These are phyloP conservation scores for Mesorhabditis sp. DNA, from an alignment of 2,888 invertebrate species.

Conservation along the genomic window DNA sequence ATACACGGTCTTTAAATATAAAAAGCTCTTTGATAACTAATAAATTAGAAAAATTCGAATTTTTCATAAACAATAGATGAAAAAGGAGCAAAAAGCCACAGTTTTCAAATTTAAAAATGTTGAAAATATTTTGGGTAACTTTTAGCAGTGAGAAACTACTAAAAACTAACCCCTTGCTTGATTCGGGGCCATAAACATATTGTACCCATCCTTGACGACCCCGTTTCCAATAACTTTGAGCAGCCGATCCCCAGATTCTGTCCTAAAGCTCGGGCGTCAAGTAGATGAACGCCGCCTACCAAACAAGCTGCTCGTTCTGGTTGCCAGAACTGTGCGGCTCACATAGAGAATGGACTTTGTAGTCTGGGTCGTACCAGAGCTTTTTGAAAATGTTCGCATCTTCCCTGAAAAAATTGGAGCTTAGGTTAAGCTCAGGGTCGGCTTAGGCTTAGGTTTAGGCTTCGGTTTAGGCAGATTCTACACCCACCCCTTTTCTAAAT, in stretches of 20 bases:
- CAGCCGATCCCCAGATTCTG: slow-evolving; percentile 53
- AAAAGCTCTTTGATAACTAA: too few species aligned
- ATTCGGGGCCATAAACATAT: slow-evolving; percentile 56
- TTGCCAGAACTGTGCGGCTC: slow-evolving; percentile 44
- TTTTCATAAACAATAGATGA: too few species aligned
- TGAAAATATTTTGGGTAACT: too few species aligned
- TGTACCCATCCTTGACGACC: slow-evolving; percentile 51
- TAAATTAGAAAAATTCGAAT: too few species aligned
- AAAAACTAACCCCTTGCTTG: slow-evolving; percentile 37
- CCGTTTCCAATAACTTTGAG: slow-evolving; percentile 50
- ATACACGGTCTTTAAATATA: too few species aligned
- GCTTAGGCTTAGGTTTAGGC: background rate
- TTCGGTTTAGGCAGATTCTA: background rate
- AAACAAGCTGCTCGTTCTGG: slow-evolving; percentile 37
- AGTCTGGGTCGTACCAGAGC: slow-evolving; percentile 34
- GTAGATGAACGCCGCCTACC: slow-evolving; percentile 23
- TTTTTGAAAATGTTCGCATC: slow-evolving; percentile 32
- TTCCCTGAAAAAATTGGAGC: slow-evolving; percentile 16
- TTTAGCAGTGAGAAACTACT: too few species aligned
- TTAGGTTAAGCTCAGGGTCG: background rate
- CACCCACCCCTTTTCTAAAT: slow-evolving; percentile 13
- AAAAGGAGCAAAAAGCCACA: too few species aligned
- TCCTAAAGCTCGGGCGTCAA: slow-evolving; percentile 24
- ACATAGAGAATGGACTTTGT: slow-evolving; percentile 45
- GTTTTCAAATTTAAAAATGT: too few species aligned